These are phyloP conservation scores for Cloeon dipterum DNA, from an alignment of 2,888 invertebrate species.

Conservation along the genomic window DNA sequence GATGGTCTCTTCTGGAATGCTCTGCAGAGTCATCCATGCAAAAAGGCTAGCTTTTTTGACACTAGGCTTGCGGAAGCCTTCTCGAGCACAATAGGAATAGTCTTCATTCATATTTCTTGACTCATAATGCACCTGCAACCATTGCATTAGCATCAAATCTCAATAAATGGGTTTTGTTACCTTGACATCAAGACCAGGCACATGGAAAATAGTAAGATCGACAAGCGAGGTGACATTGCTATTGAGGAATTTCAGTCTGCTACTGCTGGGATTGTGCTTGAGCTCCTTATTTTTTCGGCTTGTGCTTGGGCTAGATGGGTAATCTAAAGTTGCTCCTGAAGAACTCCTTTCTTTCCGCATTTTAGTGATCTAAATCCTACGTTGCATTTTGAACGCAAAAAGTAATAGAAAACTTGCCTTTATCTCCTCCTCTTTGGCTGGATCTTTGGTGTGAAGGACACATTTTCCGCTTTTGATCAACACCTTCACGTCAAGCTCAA, in stretches of 20 bases:
- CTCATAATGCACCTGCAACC: constrained; percentile 46
- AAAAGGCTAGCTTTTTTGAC: constrained; percentile 75
- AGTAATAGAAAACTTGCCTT: constrained; percentile 25
- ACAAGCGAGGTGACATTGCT: constrained; percentile 22
- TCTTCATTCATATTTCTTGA: constrained; percentile 48
- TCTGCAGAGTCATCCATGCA: constrained; percentile 90
- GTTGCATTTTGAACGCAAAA: constrained; percentile 19
- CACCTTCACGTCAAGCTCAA: constrained; percentile 89
- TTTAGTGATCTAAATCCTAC: too few species aligned
- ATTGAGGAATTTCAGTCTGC: constrained; percentile 2
- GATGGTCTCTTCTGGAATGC: constrained; percentile 92
- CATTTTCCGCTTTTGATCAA: constrained; percentile 93
- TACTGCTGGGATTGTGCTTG: neutral
- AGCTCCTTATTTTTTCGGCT: constrained; percentile 14
- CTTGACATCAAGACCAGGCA: constrained; percentile 78
- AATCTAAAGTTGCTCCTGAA: constrained; percentile 34
- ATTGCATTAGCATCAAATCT: constrained; percentile 2
- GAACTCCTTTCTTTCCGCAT: constrained; percentile 52
- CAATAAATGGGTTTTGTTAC: too few species aligned
- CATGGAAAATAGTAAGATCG: constrained; percentile 71
- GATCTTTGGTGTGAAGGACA: constrained; percentile 80
- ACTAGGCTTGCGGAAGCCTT: constrained; percentile 25
- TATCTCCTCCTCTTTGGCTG: constrained; percentile 38
- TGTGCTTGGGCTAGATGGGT: constrained; percentile 29
- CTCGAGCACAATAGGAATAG: neutral